These are phyloP conservation scores for Sebastes cheni DNA, from an alignment of 2,797 vertebrate genomes.

Conservation along the genomic window DNA sequence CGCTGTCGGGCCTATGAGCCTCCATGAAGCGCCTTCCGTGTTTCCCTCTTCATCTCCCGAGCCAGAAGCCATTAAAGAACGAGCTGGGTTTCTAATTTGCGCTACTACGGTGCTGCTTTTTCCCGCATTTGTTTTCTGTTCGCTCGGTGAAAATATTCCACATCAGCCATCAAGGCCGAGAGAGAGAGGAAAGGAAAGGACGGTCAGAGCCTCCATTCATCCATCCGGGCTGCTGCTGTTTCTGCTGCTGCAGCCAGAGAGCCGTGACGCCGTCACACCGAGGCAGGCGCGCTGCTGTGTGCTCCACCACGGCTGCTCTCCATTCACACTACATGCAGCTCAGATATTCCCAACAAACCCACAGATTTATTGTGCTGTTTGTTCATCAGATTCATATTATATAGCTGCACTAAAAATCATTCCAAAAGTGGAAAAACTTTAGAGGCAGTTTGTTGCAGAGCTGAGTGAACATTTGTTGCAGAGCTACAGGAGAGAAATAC, in stretches of 20 bases:
- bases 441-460: too few species aligned
- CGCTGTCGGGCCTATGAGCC: conserved; percentile 71
- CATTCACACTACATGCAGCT: background rate
- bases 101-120: background rate
- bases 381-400: background rate
- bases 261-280: background rate
- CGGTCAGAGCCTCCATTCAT: background rate
- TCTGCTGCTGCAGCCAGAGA: background rate
- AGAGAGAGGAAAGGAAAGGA: background rate
- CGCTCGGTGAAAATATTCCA: conserved; percentile 33
- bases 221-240: conserved; percentile 6
- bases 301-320: background rate
- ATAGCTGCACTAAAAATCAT: background rate
- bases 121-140: conserved; percentile 1
- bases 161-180: background rate
- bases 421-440: too few species aligned
- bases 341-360: background rate
- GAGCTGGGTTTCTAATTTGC: conserved; percentile 22
- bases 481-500: too few species aligned
- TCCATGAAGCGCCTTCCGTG: conserved; percentile 67
- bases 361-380: background rate
- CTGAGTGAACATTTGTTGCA: background rate
- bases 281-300: background rate
- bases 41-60: conserved; percentile 46
- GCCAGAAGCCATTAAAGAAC: conserved; percentile 72